These are phyloP conservation scores for Hoplias malabaricus DNA, from an alignment of 2,113 vertebrate species.

Conservation along the genomic window DNA sequence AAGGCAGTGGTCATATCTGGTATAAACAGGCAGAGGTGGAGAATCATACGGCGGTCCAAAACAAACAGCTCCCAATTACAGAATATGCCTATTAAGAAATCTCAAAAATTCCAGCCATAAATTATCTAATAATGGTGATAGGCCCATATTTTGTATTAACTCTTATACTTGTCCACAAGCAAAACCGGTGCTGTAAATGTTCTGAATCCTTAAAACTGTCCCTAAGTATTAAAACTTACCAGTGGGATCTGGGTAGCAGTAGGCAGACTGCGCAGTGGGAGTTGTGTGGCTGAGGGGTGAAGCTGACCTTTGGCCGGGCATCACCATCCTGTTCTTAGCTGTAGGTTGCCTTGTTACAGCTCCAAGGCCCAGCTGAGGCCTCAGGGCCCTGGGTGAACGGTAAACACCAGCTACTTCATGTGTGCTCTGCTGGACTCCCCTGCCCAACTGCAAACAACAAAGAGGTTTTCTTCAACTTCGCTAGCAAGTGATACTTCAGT, in stretches of 20 bases:
- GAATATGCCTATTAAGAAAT: no score
- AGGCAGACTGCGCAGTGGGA: constrained; percentile 61
- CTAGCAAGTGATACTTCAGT: background rate
- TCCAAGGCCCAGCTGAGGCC: constrained; percentile 89
- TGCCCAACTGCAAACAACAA: constrained; percentile 35
- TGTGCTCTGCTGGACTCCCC: constrained; percentile 40
- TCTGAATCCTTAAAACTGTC: background rate
- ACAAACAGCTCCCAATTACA: no score
- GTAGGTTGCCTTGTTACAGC: constrained; percentile 84
- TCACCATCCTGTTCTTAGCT: constrained; percentile 82
- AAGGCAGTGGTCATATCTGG: no score
- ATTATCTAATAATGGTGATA: no score
- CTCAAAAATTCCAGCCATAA: no score
- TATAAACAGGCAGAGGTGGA: no score
- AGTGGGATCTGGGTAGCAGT: constrained; percentile 75
- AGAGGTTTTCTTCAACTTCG: background rate
- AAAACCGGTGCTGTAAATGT: no score
- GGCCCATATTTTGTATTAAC: no score
- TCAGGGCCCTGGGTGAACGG: constrained; percentile 84
- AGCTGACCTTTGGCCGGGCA: constrained; percentile 79
- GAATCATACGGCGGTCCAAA: no score
- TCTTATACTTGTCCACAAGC: no score
- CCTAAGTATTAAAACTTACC: constrained; percentile 67
- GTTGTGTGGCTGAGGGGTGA: constrained; percentile 73
- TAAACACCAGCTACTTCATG: constrained; percentile 73